phyloP scores from a whole-genome alignment of 2,113 vertebrate species.

The Hiodon alosoides region DNA sequence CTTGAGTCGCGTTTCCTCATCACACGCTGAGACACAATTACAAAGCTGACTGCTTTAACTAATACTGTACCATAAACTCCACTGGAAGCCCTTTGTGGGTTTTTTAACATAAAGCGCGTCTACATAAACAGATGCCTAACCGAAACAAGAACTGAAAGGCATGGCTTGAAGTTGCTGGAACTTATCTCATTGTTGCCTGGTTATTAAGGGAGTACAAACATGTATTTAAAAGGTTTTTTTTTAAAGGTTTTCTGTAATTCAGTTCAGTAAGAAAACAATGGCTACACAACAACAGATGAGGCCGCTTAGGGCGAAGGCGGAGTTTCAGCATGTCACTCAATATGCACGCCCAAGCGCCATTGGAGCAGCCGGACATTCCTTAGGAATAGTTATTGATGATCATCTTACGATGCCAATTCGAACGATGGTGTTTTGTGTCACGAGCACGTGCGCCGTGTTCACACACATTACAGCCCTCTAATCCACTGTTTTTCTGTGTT shows the following conservation, averaged over 20 bases:
- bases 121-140: constrained; percentile 69
- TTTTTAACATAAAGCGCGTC: constrained; percentile 59
- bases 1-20: constrained; percentile 63
- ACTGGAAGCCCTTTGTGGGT: constrained; percentile 61
- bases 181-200: constrained; percentile 63
- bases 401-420: constrained; percentile 46
- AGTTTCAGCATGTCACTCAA: not conserved
- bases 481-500: constrained; percentile 52
- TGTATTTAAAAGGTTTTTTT: not conserved
- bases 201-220: constrained; percentile 57
- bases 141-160: constrained; percentile 57
- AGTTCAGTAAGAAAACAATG: not conserved
- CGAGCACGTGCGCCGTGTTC: constrained; percentile 40
- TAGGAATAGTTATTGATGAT: constrained; percentile 34
- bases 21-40: constrained; percentile 61
- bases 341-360: not conserved
- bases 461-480: constrained; percentile 52
- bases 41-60: constrained; percentile 57
- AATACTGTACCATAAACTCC: constrained; percentile 62
- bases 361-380: not conserved
- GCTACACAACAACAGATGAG: not conserved
- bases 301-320: not conserved
- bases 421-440: constrained; percentile 43
- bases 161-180: constrained; percentile 62
- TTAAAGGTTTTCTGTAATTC: not conserved